A percentile compares a stretch with the other conserved stretches of the same genome.
These are phyloP conservation scores for Chlorodrepanis virens DNA, from an alignment of 2,113 vertebrate species.

Conservation along the genomic window DNA sequence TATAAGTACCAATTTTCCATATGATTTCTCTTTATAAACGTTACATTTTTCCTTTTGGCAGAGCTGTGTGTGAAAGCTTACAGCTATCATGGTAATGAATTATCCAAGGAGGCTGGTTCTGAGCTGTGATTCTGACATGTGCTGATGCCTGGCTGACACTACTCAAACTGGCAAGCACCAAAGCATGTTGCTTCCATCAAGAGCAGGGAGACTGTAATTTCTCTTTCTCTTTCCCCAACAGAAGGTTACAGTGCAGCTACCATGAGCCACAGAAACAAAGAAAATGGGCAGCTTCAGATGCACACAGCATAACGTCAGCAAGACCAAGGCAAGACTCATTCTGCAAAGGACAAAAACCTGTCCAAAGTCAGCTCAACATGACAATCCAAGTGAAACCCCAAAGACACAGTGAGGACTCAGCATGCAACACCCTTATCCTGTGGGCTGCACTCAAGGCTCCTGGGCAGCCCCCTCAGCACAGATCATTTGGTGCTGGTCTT, in stretches of 20 bases:
- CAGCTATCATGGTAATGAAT: neutral
- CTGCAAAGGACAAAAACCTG: neutral
- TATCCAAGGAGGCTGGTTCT: neutral
- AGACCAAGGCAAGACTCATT: neutral
- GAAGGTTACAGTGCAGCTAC: neutral
- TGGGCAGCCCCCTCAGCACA: neutral
- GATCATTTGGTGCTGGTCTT: accelerated
- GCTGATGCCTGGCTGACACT: neutral
- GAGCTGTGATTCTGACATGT: neutral
- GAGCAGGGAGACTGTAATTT: neutral
- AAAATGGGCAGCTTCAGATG: neutral
- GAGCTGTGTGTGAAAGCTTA: neutral
- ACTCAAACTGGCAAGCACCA: neutral
- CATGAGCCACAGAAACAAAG: neutral
- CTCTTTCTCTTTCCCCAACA: neutral
- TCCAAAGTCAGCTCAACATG: neutral
- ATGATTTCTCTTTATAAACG: neutral
- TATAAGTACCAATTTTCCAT: neutral
- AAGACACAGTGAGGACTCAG: neutral
- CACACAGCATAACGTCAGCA: neutral
- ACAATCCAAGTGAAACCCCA: neutral
- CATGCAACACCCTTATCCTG: neutral
- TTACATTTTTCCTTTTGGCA: neutral
- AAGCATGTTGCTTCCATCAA: neutral
- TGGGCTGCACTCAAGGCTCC: neutral